phyloP scores from a whole-genome alignment of 2,888 invertebrate genomes.

The Oeneis ivallda region DNA sequence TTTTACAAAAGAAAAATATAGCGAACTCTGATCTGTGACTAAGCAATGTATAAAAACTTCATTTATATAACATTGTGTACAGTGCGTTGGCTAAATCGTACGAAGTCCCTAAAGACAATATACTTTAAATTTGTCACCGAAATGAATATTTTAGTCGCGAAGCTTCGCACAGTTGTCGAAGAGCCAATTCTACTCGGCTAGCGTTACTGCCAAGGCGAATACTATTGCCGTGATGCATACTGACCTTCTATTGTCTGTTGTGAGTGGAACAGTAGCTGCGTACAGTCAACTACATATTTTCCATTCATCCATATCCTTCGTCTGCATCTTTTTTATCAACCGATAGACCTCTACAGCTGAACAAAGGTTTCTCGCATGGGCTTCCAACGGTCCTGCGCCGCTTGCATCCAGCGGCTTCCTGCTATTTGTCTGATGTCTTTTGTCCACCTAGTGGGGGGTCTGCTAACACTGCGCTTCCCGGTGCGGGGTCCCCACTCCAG shows the following conservation, averaged over 20 bases:
- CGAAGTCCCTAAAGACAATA: constrained; percentile 35
- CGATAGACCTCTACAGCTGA: too few species aligned
- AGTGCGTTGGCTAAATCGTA: neutral
- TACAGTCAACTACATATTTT: constrained; percentile 38
- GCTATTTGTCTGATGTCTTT: too few species aligned
- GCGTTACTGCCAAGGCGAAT: constrained; percentile 69
- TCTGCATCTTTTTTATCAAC: too few species aligned
- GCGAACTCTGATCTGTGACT: neutral
- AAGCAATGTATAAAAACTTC: neutral
- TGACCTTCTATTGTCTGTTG: constrained; percentile 74
- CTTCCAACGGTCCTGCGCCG: too few species aligned
- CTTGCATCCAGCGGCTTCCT: too few species aligned
- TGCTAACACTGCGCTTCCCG: too few species aligned
- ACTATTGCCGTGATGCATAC: constrained; percentile 71
- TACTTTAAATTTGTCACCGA: constrained; percentile 45
- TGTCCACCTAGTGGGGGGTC: too few species aligned
- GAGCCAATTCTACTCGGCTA: constrained; percentile 66
- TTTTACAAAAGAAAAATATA: too few species aligned
- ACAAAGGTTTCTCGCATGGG: too few species aligned
- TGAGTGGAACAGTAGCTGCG: constrained; percentile 56
- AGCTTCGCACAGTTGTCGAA: constrained; percentile 55
- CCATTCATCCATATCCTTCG: constrained; percentile 10
- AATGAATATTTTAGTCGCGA: constrained; percentile 45
- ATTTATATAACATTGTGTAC: neutral
- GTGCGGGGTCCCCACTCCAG: too few species aligned